These are phyloP conservation scores for Odocoileus virginianus DNA, from an alignment of 2,113 vertebrate species.

Conservation along the genomic window DNA sequence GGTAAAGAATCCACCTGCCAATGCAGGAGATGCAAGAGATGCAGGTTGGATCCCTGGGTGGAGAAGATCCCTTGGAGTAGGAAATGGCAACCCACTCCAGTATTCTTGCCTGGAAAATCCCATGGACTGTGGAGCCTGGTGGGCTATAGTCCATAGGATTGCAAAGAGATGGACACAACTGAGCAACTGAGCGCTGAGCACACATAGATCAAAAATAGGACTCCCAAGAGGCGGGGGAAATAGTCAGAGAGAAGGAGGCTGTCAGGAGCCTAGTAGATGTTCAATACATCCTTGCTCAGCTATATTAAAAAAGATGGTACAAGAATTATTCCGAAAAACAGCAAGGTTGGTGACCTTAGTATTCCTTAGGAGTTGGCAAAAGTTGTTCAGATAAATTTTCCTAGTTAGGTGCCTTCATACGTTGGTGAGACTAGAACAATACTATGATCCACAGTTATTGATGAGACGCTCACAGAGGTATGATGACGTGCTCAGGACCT, in stretches of 20 bases:
- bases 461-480: neutral
- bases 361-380: neutral
- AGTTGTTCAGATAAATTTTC: neutral
- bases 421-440: neutral
- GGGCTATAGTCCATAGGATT: neutral
- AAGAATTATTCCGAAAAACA: too few relatives aligned
- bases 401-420: neutral
- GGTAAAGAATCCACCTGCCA: neutral
- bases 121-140: neutral
- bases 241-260: neutral
- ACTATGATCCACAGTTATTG: neutral
- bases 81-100: neutral
- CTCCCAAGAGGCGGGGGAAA: neutral
- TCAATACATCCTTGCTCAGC: neutral
- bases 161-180: neutral
- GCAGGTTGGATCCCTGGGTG: neutral
- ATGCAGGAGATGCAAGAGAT: neutral
- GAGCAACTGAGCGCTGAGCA: neutral
- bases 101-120: neutral
- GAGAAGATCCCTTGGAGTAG: neutral
- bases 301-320: neutral
- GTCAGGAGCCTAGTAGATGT: neutral
- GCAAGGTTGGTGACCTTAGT: neutral
- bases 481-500: too few relatives aligned
- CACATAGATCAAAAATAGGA: conserved; percentile 8